Conservation (phyloP, 2,888 invertebrate species). For the Ophion ellenae region DNA sequence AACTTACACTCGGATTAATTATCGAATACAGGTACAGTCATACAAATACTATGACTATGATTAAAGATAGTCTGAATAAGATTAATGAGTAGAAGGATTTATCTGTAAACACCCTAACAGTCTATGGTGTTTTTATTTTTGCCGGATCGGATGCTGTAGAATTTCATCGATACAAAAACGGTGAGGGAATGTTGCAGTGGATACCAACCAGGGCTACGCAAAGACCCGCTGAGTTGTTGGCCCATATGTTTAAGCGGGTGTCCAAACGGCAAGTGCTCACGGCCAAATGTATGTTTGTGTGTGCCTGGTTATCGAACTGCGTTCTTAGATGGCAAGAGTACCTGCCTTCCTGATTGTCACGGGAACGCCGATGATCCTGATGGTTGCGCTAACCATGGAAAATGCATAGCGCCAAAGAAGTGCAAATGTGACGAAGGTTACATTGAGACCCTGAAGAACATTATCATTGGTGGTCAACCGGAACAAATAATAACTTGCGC, state of each 20-base stretch:
- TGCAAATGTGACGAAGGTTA: conserved; percentile 41
- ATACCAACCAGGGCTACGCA: not conserved
- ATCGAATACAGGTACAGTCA: conserved; percentile 33
- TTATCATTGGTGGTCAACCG: not conserved
- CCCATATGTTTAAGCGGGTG: conserved; percentile 31
- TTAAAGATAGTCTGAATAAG: not conserved
- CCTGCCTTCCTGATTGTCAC: conserved; percentile 21
- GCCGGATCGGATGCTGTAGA: conserved; percentile 2
- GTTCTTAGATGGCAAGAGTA: not conserved
- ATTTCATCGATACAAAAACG: not conserved
- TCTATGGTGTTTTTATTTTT: conserved; percentile 6
- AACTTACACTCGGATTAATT: conserved; percentile 32
- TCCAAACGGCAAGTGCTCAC: conserved; percentile 4
- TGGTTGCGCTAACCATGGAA: conserved; percentile 29
- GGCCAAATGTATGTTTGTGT: conserved; percentile 22
- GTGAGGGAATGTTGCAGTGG: conserved; percentile 33
- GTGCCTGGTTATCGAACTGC: not conserved
- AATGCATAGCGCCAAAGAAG: conserved; percentile 1
- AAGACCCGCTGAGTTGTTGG: not conserved
- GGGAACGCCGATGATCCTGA: not conserved
- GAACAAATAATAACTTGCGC: conserved; percentile 6
- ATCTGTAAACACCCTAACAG: not conserved
- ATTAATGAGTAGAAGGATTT: not conserved
- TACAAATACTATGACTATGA: not conserved
- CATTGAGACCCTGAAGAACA: not conserved